These are phyloP conservation scores for Aphodius sticticus DNA, from an alignment of 2,888 invertebrate genomes.

Conservation along the genomic window DNA sequence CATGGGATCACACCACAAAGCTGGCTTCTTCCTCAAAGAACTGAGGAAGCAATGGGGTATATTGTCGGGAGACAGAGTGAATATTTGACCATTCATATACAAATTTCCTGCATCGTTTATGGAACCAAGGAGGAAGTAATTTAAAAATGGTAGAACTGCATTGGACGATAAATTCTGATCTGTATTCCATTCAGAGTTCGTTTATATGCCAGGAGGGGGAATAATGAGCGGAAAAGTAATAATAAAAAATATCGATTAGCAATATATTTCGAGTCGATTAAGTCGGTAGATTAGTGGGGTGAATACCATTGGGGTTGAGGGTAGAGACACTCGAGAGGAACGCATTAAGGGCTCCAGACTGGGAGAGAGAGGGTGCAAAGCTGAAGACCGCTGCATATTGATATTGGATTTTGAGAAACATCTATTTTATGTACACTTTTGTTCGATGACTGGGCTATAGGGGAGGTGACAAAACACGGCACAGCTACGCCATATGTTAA, in stretches of 20 bases:
- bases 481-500: conserved; percentile 13
- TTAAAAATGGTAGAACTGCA: background rate
- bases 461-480: conserved; percentile 15
- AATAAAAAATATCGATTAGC: conserved; percentile 24
- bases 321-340: background rate
- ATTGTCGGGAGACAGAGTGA: too few species aligned
- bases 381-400: conserved; percentile 41
- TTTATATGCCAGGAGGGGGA: background rate
- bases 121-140: background rate
- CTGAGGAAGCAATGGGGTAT: too few species aligned
- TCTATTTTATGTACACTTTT: conserved; percentile 45
- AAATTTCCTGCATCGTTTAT: background rate
- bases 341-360: background rate
- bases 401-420: conserved; percentile 46
- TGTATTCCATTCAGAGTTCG: background rate
- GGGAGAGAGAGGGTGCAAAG: background rate
- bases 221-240: conserved; percentile 4
- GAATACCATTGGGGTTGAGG: conserved; percentile 17
- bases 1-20: too few species aligned
- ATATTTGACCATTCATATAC: background rate
- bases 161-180: background rate
- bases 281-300: conserved; percentile 21
- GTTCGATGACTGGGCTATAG: conserved; percentile 17
- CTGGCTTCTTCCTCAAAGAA: too few species aligned
- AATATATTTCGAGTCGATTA: conserved; percentile 24